These are phyloP conservation scores for Drosophila stalkeri DNA, from an alignment of 2,888 invertebrate species.

Conservation along the genomic window DNA sequence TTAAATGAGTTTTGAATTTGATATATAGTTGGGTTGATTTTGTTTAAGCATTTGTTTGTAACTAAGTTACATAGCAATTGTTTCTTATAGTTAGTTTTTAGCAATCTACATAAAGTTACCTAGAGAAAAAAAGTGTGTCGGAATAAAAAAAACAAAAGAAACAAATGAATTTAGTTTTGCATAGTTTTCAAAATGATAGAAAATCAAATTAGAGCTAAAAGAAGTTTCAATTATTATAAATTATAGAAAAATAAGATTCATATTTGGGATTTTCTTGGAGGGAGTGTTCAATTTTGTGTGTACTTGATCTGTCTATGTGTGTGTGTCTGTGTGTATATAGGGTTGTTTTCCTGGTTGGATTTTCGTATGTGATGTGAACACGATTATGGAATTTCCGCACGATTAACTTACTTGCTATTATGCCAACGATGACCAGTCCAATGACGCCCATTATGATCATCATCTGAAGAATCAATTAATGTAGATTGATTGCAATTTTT, in stretches of 20 bases:
- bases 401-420: slow-evolving; percentile 93
- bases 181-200: slow-evolving; percentile 39
- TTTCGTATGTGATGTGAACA: slow-evolving; percentile 26
- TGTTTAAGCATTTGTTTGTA: slow-evolving; percentile 61
- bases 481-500: neutral
- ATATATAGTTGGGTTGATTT: slow-evolving; percentile 44
- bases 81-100: slow-evolving; percentile 65
- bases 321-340: slow-evolving; percentile 20
- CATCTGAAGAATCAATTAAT: slow-evolving; percentile 87
- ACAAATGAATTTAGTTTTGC: slow-evolving; percentile 61
- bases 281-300: slow-evolving; percentile 26
- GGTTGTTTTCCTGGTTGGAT: slow-evolving; percentile 23
- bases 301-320: slow-evolving; percentile 24
- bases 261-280: slow-evolving; percentile 21
- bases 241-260: slow-evolving; percentile 33
- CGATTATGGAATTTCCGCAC: slow-evolving; percentile 47
- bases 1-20: slow-evolving; percentile 44
- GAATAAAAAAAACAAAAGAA: slow-evolving; percentile 58
- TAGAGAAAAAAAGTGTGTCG: slow-evolving; percentile 79
- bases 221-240: slow-evolving; percentile 36
- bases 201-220: slow-evolving; percentile 33
- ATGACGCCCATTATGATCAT: slow-evolving; percentile 96
- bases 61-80: slow-evolving; percentile 69
- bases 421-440: slow-evolving; percentile 92
- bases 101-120: slow-evolving; percentile 86